These are phyloP conservation scores for Myzus persicae DNA, from an alignment of 1,140 invertebrate genomes.

Conservation along the genomic window DNA sequence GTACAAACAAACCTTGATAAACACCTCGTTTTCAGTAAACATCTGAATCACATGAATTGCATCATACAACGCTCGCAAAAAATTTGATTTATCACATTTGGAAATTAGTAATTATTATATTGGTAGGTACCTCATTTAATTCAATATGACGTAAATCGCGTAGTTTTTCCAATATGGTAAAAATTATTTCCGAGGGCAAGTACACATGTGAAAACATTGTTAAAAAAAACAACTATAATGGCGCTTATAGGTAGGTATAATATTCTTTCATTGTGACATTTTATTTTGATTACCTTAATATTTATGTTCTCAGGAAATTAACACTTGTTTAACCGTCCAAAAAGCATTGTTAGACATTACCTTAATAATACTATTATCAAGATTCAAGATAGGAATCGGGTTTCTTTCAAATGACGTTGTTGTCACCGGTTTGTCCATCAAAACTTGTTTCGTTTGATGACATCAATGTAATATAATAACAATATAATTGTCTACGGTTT, in stretches of 20 bases:
- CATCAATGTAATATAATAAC: neutral
- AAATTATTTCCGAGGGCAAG: neutral
- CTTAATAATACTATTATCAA: neutral
- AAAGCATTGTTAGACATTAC: neutral
- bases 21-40: neutral
- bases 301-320: neutral
- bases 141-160: neutral
- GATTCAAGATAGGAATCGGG: neutral
- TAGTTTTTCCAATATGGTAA: neutral
- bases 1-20: slow-evolving; percentile 10
- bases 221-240: neutral
- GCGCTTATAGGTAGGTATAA: neutral
- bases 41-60: neutral
- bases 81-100: neutral
- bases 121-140: too few relatives aligned
- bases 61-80: neutral
- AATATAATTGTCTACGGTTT: neutral
- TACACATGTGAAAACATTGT: neutral
- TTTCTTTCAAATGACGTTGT: neutral
- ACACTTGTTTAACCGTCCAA: neutral
- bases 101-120: neutral
- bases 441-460: neutral
- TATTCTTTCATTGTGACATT: neutral
- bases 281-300: neutral
- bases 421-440: neutral